phyloP scores from a whole-genome alignment of 1,140 invertebrate species.

The Penaeus vannamei region DNA sequence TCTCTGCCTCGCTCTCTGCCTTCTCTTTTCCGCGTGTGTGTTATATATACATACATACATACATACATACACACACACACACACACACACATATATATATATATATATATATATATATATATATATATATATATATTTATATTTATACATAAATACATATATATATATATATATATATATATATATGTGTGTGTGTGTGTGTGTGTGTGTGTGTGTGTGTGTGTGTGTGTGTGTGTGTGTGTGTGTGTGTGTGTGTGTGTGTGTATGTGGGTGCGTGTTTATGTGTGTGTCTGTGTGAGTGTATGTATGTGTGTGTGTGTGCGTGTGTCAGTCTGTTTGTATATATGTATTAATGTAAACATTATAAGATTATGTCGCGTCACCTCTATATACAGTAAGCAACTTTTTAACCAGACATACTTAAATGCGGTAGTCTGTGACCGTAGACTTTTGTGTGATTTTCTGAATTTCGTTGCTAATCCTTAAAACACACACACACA shows the following conservation, averaged over 20 bases:
- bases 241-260: not conserved
- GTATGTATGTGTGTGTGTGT: not conserved
- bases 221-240: constrained; percentile 5
- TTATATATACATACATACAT: not conserved
- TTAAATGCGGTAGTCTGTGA: too few species aligned
- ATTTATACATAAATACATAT: constrained; percentile 13
- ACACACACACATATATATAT: constrained; percentile 14
- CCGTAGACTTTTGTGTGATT: too few species aligned
- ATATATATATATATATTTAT: constrained; percentile 34
- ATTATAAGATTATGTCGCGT: too few species aligned
- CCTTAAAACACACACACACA: too few species aligned
- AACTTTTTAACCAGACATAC: too few species aligned
- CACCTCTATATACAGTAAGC: too few species aligned
- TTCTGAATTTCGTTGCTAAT: too few species aligned
- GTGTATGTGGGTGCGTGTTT: not conserved
- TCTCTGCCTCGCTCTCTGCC: too few species aligned
- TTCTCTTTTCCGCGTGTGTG: too few species aligned
- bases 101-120: constrained; percentile 40
- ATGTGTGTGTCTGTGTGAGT: too few species aligned
- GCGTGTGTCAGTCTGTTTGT: not conserved
- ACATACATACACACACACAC: not conserved
- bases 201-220: not conserved
- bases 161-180: constrained; percentile 40
- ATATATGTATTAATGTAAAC: not conserved
- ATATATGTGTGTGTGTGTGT: not conserved